Evolutionary conservation across 2,113 vertebrate species (phyloP).

Genomic region (Corythornis cristatus): DNA sequence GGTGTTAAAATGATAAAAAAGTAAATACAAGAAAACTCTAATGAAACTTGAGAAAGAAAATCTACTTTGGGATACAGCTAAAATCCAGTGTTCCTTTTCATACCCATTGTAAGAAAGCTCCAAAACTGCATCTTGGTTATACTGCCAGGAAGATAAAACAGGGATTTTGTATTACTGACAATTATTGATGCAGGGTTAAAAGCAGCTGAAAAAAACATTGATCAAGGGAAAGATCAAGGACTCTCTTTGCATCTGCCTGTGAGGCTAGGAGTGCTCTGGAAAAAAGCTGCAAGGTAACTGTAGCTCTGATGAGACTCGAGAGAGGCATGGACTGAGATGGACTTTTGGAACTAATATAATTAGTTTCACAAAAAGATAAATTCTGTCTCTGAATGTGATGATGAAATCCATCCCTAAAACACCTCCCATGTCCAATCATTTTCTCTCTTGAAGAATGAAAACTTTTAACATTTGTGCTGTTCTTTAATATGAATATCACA

Average conservation of each 20-base stretch:
- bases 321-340: background rate
- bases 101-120: background rate
- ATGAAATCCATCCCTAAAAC: background rate
- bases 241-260: background rate
- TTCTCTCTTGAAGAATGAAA: background rate
- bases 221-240: background rate
- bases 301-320: fast-evolving
- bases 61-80: background rate
- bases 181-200: background rate
- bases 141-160: background rate
- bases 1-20: background rate
- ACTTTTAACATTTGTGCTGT: background rate
- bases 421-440: background rate
- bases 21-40: background rate
- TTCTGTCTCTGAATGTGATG: background rate
- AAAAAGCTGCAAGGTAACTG: background rate
- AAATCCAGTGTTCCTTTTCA: background rate
- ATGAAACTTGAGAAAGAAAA: background rate
- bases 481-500: background rate
- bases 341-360: background rate
- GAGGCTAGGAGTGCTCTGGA: background rate
- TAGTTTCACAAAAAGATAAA: slow-evolving; percentile 2
- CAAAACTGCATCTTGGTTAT: background rate
- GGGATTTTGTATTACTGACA: background rate
- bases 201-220: background rate